Evolutionary conservation across 2,797 vertebrate species (phyloP).

Genomic region (Poecilia picta): DNA sequence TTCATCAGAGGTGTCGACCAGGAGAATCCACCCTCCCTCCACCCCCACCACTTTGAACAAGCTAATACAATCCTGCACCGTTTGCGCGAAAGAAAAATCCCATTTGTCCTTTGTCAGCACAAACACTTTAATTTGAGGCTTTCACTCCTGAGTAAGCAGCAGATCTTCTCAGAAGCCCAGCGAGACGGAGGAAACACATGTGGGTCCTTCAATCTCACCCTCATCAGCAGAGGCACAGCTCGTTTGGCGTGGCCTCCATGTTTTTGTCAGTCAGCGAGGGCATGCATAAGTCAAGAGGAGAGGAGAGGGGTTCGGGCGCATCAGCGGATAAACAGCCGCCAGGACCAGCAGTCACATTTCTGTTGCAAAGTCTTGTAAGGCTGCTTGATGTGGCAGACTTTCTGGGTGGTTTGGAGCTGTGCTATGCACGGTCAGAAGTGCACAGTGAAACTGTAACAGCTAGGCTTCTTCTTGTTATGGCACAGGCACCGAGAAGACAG

Average conservation of each 20-base stretch:
- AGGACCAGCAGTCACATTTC: constrained; percentile 23
- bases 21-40: constrained; percentile 63
- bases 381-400: constrained; percentile 29
- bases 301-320: constrained; percentile 53
- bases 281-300: constrained; percentile 72
- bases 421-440: not conserved
- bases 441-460: not conserved
- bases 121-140: constrained; percentile 97
- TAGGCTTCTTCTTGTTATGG: not conserved
- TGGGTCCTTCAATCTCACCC: constrained; percentile 77
- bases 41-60: constrained; percentile 86
- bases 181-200: constrained; percentile 81
- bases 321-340: constrained; percentile 58
- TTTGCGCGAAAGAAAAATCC: constrained; percentile 89
- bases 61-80: constrained; percentile 91
- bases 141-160: constrained; percentile 97
- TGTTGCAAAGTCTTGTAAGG: constrained; percentile 32
- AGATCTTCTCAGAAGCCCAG: constrained; percentile 83
- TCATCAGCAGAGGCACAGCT: constrained; percentile 79
- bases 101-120: constrained; percentile 98
- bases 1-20: constrained; percentile 88
- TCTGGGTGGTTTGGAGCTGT: constrained; percentile 6
- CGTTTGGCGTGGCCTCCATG: constrained; percentile 71
- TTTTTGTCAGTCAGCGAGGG: constrained; percentile 71
- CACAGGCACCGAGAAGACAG: too few species aligned